Conservation (phyloP, 2,888 invertebrate genomes). For the Microlaimidae sp. region DNA sequence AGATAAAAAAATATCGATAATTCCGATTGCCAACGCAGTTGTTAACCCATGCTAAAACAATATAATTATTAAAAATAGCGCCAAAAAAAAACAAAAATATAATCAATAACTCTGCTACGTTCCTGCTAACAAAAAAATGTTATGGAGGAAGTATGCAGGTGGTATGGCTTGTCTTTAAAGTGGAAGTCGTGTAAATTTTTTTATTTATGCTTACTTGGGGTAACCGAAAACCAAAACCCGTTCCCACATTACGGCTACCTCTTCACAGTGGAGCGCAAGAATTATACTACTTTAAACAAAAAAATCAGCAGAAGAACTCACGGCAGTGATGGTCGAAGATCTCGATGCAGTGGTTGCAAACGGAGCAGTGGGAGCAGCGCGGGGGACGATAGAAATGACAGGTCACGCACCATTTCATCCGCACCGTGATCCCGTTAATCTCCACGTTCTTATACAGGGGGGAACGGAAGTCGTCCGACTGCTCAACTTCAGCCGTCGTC, state of each 20-base stretch:
- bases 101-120: not conserved
- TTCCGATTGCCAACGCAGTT: conserved; percentile 35
- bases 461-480: conserved; percentile 78
- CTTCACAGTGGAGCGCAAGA: too few relatives aligned
- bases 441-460: conserved; percentile 63
- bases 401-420: conserved; percentile 99
- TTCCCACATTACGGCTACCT: too few relatives aligned
- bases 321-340: conserved; percentile 96
- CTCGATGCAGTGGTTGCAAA: conserved; percentile 72
- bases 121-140: not conserved
- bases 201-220: too few relatives aligned
- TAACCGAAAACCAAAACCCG: too few relatives aligned
- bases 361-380: conserved; percentile 93
- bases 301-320: too few relatives aligned
- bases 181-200: too few relatives aligned
- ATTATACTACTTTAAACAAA: too few relatives aligned
- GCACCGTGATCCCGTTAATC: conserved; percentile 90
- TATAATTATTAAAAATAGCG: not conserved
- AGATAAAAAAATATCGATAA: conserved; percentile 96
- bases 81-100: not conserved
- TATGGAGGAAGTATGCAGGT: not conserved
- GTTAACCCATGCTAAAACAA: conserved; percentile 31
- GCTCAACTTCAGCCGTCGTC: conserved; percentile 84
- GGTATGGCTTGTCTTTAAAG: too few relatives aligned
- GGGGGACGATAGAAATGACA: conserved; percentile 99